Conservation (phyloP, 2,888 invertebrate genomes). For the Synergus itoensis region DNA sequence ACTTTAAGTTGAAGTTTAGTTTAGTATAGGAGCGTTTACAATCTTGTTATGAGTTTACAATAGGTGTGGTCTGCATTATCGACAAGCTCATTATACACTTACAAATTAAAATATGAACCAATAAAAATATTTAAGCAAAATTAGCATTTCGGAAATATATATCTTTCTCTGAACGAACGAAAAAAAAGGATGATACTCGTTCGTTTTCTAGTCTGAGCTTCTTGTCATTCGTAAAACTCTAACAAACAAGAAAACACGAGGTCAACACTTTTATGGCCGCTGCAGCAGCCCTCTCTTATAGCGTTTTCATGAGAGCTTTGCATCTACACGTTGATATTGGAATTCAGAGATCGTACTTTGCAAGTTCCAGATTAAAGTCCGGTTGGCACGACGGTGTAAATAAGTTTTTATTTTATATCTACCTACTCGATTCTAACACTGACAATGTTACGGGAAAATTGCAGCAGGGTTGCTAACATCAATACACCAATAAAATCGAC, state of each 20-base stretch:
- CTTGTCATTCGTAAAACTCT: slow-evolving; percentile 33
- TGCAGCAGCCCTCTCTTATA: slow-evolving; percentile 34
- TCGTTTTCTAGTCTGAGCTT: slow-evolving; percentile 3
- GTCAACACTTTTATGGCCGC: slow-evolving; percentile 35
- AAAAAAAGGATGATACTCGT: background rate
- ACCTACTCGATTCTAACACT: slow-evolving; percentile 14
- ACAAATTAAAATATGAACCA: slow-evolving; percentile 20
- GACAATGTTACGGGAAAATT: slow-evolving; percentile 18
- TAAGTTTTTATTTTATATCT: slow-evolving; percentile 38
- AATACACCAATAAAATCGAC: slow-evolving; percentile 33
- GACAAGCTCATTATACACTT: slow-evolving; percentile 11
- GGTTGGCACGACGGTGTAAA: slow-evolving; percentile 24
- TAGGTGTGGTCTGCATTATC: slow-evolving; percentile 18
- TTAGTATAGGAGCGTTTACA: slow-evolving; percentile 17
- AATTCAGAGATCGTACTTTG: background rate
- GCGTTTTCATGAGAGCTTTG: slow-evolving; percentile 20
- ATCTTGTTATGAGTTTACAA: slow-evolving; percentile 31
- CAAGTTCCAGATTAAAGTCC: slow-evolving; percentile 27
- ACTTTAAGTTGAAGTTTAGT: background rate
- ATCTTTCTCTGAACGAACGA: background rate
- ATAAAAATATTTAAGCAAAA: background rate
- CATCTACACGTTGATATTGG: slow-evolving; percentile 20
- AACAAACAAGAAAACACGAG: slow-evolving; percentile 23
- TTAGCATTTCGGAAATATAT: no score
- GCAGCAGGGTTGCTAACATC: slow-evolving; percentile 6